Percentiles rank a stretch among this genome's conserved stretches.
Evolutionary conservation across 2,113 vertebrate genomes (phyloP).

Genomic region (Colius striatus): DNA sequence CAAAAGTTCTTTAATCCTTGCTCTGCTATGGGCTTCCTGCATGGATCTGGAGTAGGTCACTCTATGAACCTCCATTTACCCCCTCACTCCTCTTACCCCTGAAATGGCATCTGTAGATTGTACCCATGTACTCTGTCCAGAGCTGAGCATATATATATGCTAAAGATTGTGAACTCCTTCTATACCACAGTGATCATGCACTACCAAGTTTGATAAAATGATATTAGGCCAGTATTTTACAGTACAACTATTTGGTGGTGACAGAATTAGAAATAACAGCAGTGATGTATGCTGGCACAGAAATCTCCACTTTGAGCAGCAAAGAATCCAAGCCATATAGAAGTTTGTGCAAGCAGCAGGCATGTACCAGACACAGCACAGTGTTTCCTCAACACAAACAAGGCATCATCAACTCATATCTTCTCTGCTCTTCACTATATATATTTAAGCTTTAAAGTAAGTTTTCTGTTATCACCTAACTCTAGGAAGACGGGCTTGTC

Average conservation of each 20-base stretch:
- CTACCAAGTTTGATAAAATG: neutral
- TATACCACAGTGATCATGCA: neutral
- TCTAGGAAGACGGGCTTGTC: neutral
- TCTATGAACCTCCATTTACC: neutral
- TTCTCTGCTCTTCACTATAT: neutral
- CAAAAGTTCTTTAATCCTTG: neutral
- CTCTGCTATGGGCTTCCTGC: neutral
- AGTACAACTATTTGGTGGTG: neutral
- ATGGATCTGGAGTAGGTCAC: neutral
- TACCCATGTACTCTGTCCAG: neutral
- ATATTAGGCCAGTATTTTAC: neutral
- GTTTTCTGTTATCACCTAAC: neutral
- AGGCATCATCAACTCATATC: neutral
- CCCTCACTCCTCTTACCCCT: neutral
- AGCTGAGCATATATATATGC: neutral
- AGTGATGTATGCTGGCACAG: neutral
- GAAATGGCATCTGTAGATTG: neutral
- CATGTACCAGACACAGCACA: neutral
- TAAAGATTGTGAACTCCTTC: neutral
- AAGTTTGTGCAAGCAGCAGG: neutral
- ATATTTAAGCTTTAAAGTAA: neutral
- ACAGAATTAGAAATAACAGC: neutral
- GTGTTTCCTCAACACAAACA: neutral
- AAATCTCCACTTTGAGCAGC: neutral
- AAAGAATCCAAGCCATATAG: accelerated